Evolutionary conservation across 2,113 vertebrate species (phyloP).

Genomic region (Clarias gariepinus): DNA sequence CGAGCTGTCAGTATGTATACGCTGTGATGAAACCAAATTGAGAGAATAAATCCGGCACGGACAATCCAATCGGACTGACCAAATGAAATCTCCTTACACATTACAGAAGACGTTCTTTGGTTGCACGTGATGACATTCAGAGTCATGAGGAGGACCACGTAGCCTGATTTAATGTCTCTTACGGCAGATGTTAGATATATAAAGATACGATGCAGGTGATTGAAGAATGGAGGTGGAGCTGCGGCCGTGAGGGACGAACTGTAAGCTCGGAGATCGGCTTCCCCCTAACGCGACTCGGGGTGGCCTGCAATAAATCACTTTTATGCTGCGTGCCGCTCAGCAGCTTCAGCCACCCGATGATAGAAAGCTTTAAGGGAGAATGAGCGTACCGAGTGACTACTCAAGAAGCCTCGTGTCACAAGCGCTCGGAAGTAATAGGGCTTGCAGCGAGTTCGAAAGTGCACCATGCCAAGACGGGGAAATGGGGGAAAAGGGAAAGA

Average conservation of each 20-base stretch:
- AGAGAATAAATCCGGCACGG: background rate
- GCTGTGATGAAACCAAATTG: background rate
- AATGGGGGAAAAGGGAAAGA: background rate
- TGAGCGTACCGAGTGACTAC: slow-evolving; percentile 8
- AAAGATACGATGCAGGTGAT: slow-evolving; percentile 27
- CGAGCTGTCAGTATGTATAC: background rate
- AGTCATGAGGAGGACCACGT: background rate
- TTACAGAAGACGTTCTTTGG: background rate
- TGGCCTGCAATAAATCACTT: slow-evolving; percentile 76
- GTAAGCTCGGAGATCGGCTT: slow-evolving; percentile 65
- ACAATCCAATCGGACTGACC: background rate
- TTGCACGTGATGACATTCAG: too few species aligned
- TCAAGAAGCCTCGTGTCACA: slow-evolving; percentile 1
- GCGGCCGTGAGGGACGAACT: slow-evolving; percentile 65
- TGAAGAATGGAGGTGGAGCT: slow-evolving; percentile 58
- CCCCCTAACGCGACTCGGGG: slow-evolving; percentile 64
- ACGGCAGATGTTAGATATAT: background rate
- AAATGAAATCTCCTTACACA: background rate
- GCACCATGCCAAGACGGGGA: background rate
- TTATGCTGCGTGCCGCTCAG: slow-evolving; percentile 68
- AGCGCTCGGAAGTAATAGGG: background rate
- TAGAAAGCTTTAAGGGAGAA: slow-evolving; percentile 68
- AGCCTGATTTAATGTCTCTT: background rate
- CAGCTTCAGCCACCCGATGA: slow-evolving; percentile 72
- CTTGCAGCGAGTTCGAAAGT: background rate